Percentiles rank a stretch among this genome's conserved stretches.
phyloP scores from a whole-genome alignment of 2,888 invertebrate species.

The Eucera pruinosa region DNA sequence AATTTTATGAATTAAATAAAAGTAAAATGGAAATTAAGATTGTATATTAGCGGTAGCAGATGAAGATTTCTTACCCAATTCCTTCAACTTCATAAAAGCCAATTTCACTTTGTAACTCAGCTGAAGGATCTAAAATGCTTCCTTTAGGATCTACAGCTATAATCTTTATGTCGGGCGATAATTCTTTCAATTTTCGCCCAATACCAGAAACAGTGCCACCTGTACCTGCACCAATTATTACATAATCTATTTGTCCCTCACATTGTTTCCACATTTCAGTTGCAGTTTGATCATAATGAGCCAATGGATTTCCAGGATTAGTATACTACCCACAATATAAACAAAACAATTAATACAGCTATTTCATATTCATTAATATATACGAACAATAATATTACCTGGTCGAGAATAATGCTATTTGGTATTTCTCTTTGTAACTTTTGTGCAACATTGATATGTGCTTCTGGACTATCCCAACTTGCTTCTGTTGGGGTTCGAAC shows the following conservation, averaged over 20 bases:
- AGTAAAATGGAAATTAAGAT: background rate
- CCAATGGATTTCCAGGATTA: conserved; percentile 97
- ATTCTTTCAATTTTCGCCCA: conserved; percentile 95
- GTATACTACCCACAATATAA: conserved; percentile 90
- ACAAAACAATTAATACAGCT: conserved; percentile 10
- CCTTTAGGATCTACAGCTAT: conserved; percentile 97
- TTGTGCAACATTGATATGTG: conserved; percentile 95
- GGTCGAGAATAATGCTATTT: conserved; percentile 96
- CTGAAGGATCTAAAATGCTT: conserved; percentile 94
- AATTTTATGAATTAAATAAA: conserved; percentile 27
- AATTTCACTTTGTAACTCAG: conserved; percentile 88
- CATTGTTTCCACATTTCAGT: conserved; percentile 95
- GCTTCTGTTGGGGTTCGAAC: conserved; percentile 98
- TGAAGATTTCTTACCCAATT: conserved; percentile 74
- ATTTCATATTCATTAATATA: background rate
- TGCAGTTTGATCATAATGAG: conserved; percentile 98
- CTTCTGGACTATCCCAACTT: conserved; percentile 93
- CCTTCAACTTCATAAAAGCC: conserved; percentile 93
- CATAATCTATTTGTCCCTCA: conserved; percentile 92
- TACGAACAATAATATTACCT: conserved; percentile 86
- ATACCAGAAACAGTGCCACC: conserved; percentile 97
- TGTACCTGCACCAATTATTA: conserved; percentile 95
- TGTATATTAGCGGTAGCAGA: no score
- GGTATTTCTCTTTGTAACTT: conserved; percentile 94
- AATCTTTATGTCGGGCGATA: conserved; percentile 90